phyloP scores from a whole-genome alignment of 2,888 invertebrate species.

The Cephus nigrinus region DNA sequence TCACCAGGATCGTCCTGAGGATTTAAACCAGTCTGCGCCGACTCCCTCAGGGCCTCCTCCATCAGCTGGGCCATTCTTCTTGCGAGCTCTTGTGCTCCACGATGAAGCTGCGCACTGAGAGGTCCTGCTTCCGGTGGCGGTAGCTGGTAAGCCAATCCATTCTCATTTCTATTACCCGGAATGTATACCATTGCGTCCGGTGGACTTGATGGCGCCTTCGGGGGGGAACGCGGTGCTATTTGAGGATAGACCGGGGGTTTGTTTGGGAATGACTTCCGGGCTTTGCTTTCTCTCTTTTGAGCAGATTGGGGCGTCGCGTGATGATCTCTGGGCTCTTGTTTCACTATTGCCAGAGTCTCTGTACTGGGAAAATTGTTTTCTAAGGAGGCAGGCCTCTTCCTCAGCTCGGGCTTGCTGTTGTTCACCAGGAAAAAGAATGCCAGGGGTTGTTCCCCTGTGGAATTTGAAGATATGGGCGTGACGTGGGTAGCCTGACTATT shows the following conservation, averaged over 20 bases:
- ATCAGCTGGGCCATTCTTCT: conserved; percentile 57
- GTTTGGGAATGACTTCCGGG: conserved; percentile 64
- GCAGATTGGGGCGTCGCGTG: conserved; percentile 8
- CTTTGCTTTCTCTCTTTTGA: conserved; percentile 51
- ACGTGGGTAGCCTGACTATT: not conserved
- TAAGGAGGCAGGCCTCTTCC: not conserved
- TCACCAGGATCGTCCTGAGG: conserved; percentile 32
- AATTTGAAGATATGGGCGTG: not conserved
- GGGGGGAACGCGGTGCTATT: conserved; percentile 27
- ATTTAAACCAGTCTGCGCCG: conserved; percentile 36
- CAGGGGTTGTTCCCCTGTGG: conserved; percentile 4
- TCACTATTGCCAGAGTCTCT: conserved; percentile 27
- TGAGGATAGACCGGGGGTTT: conserved; percentile 44
- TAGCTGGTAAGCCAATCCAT: conserved; percentile 37
- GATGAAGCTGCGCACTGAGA: conserved; percentile 50
- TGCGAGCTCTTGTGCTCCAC: conserved; percentile 52
- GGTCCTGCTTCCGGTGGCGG: conserved; percentile 61
- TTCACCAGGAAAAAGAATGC: conserved; percentile 11
- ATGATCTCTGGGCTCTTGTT: conserved; percentile 39
- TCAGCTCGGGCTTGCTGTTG: conserved; percentile 5
- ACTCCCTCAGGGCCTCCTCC: conserved; percentile 55
- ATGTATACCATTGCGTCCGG: conserved; percentile 41
- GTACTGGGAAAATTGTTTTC: conserved; percentile 1
- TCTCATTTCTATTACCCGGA: conserved; percentile 28
- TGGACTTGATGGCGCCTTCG: conserved; percentile 27